Evolutionary conservation across 2,888 invertebrate species (phyloP).

Genomic region (Theretra japonica): DNA sequence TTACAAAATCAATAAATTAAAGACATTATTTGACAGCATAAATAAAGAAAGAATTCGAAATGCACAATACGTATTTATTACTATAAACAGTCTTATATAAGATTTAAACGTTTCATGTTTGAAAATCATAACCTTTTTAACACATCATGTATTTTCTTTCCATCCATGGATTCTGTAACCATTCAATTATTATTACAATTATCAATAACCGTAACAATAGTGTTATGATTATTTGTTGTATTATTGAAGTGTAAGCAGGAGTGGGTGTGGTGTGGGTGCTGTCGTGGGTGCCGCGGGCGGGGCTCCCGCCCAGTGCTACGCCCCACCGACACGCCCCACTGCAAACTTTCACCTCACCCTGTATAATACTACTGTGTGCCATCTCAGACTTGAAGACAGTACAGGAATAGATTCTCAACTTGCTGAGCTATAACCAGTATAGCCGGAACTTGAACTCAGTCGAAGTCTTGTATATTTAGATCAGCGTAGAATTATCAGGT

Average conservation of each 20-base stretch:
- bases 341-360: constrained; percentile 32
- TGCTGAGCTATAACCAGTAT: not conserved
- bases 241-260: constrained; percentile 40
- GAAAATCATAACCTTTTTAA: no score
- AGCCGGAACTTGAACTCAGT: not conserved
- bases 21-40: no score
- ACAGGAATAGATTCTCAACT: not conserved
- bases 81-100: no score
- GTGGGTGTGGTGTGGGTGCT: constrained; percentile 69
- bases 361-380: not conserved
- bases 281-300: constrained; percentile 73
- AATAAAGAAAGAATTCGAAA: no score
- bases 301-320: constrained; percentile 61
- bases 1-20: no score
- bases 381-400: no score
- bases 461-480: not conserved
- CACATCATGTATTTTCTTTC: no score
- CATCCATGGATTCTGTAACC: not conserved
- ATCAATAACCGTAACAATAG: not conserved
- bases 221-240: constrained; percentile 28
- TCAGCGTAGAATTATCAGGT: no score
- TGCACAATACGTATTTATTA: no score
- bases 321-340: constrained; percentile 63
- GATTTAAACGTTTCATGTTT: no score
- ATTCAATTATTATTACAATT: not conserved